Evolutionary conservation across 1,140 invertebrate species (phyloP).

Genomic region (Diachasma alloeum): DNA sequence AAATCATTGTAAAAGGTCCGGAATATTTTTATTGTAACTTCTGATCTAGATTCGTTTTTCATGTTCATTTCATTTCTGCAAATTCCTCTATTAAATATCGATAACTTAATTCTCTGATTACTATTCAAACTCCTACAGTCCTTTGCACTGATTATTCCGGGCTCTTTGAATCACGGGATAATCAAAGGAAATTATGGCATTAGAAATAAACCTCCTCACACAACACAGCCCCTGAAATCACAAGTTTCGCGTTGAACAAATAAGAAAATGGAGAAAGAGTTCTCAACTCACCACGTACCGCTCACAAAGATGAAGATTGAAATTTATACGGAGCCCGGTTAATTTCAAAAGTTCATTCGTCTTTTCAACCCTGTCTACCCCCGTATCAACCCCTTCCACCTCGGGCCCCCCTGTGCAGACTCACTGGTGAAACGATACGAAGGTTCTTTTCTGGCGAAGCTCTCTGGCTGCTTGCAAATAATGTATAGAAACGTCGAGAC

Average conservation of each 20-base stretch:
- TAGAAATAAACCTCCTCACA: neutral
- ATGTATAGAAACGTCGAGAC: conserved; percentile 61
- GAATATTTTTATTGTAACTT: no score
- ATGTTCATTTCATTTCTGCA: no score
- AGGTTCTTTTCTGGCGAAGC: conserved; percentile 32
- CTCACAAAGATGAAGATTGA: conserved; percentile 20
- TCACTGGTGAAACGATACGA: conserved; percentile 16
- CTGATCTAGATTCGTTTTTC: no score
- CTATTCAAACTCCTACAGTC: no score
- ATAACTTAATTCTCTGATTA: no score
- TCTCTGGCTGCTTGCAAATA: conserved; percentile 54
- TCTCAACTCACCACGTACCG: neutral
- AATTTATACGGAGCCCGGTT: conserved; percentile 41
- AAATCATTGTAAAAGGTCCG: no score
- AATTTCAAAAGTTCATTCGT: conserved; percentile 56
- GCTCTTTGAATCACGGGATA: neutral
- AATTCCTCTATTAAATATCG: no score
- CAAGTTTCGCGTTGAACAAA: neutral
- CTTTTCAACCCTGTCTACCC: conserved; percentile 11
- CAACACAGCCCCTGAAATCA: neutral
- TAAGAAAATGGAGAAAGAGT: conserved; percentile 1
- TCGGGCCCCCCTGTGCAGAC: conserved; percentile 5
- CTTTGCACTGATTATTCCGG: no score
- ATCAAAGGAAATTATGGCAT: neutral
- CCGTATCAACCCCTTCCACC: conserved; percentile 5